Base-by-base conservation (phyloP, 2,113 vertebrate species). In the Todiramphus saurophagus region DNA sequence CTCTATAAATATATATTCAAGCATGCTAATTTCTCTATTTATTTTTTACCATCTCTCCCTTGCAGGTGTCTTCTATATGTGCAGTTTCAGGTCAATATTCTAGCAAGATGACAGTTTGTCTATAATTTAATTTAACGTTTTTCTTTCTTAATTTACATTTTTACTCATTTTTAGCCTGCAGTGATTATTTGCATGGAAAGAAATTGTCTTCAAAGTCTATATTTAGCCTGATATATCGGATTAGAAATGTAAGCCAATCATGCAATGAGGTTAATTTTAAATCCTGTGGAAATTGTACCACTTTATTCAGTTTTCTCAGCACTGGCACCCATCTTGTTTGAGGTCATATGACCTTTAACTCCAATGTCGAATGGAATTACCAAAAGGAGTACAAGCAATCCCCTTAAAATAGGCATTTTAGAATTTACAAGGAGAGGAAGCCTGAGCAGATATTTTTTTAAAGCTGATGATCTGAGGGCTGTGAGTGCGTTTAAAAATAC, bases 231-330 rank as follows among this genome's bases (percentile, higher is more conserved):
- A 48, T 64, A 79, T 93, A 97, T 93, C 83, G 89, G 95, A 96
- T 97, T 97, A 97, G 93, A 93, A 94, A 94, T 92, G 91, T 96
- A 97, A 97, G 87, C 96, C 89, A 91, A 92, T 97, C 94, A 95
- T 56, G 64, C 94, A 95, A 79, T 48, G 76, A 96, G 95, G 96
- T 94, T 97, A 96, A 94, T 95, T 91, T 94, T 91, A 97, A 95
- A 89, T 77, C 84, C 95, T 44, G 83, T 90, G 85, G 89, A 96
- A 96, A 91, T 55, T 83, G 69, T 60, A 88, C 87, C 60, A 46
- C 69, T 87, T 81, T 76, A 44, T 90, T 93, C 87, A 67, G 87
- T 93, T 94, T 95, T 94, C 76, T 82, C 76, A 78, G 91, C 23
- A 23, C 60, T 56, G 55, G 44, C 41, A 92, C 78, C 74, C 72